phyloP scores from a whole-genome alignment of 2,797 vertebrate species.

The Hylomyscus alleni region DNA sequence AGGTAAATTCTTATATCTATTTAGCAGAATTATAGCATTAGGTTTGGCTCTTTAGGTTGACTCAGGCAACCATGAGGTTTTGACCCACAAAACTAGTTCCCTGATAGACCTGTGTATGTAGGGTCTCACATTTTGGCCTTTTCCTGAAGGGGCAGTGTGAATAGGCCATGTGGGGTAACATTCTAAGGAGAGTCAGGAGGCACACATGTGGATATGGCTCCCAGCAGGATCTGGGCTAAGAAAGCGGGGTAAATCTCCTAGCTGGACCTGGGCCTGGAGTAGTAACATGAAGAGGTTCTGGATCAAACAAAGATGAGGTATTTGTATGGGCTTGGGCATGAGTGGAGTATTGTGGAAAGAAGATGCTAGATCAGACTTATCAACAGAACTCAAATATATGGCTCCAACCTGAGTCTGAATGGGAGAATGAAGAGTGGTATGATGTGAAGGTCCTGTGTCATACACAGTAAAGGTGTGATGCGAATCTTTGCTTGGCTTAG shows the following conservation, averaged over 20 bases:
- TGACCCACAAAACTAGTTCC: not conserved
- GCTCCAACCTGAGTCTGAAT: not conserved
- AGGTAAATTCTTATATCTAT: not conserved
- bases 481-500: not conserved
- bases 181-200: not conserved
- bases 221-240: not conserved
- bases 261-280: too few species aligned
- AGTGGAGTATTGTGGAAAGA: not conserved
- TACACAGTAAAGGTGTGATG: not conserved
- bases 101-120: not conserved
- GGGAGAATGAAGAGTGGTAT: not conserved
- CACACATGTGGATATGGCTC: not conserved
- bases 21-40: not conserved
- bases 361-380: not conserved
- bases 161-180: not conserved
- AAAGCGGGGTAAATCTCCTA: not conserved
- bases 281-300: too few species aligned
- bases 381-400: too few species aligned
- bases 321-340: too few species aligned
- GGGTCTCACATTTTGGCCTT: not conserved
- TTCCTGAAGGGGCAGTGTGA: not conserved
- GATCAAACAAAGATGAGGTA: not conserved
- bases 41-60: not conserved
- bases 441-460: not conserved
- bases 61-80: not conserved